Conservation (phyloP, 2,113 vertebrate species). For the Salvelinus fontinalis region DNA sequence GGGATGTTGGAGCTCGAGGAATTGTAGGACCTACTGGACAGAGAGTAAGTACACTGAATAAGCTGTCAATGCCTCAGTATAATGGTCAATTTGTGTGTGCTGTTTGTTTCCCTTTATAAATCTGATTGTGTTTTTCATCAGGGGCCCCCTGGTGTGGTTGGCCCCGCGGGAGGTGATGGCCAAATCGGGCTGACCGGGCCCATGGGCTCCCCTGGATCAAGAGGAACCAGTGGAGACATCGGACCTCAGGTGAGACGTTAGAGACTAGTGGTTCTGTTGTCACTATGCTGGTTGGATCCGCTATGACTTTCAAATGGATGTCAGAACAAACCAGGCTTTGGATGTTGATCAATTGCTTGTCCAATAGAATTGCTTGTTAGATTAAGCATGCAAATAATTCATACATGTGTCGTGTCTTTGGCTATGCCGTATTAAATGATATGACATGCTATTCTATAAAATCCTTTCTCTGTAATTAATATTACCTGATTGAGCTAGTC, state of each 20-base stretch:
- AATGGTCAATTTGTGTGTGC: neutral
- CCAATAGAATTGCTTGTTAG: too few species aligned
- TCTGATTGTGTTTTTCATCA: slow-evolving; percentile 42
- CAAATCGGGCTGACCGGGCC: slow-evolving; percentile 84
- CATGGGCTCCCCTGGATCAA: slow-evolving; percentile 86
- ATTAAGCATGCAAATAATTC: too few species aligned
- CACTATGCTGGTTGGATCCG: too few species aligned
- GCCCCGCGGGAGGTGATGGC: slow-evolving; percentile 93
- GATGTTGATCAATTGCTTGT: too few species aligned
- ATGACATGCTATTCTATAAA: too few species aligned
- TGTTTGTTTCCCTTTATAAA: neutral
- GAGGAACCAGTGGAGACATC: slow-evolving; percentile 86
- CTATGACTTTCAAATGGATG: neutral
- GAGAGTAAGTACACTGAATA: slow-evolving; percentile 77
- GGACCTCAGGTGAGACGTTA: slow-evolving; percentile 83
- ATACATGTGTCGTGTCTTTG: too few species aligned
- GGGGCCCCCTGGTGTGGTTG: slow-evolving; percentile 91
- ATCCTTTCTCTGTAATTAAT: too few species aligned
- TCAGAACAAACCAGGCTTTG: neutral
- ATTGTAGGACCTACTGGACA: slow-evolving; percentile 90
- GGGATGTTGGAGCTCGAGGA: slow-evolving; percentile 84
- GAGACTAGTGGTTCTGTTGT: neutral
- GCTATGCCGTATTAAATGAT: too few species aligned
- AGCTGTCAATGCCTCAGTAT: neutral
- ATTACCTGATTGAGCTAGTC: too few species aligned